Base-by-base conservation (phyloP, 2,888 invertebrate genomes). In the Eurois occulta region DNA sequence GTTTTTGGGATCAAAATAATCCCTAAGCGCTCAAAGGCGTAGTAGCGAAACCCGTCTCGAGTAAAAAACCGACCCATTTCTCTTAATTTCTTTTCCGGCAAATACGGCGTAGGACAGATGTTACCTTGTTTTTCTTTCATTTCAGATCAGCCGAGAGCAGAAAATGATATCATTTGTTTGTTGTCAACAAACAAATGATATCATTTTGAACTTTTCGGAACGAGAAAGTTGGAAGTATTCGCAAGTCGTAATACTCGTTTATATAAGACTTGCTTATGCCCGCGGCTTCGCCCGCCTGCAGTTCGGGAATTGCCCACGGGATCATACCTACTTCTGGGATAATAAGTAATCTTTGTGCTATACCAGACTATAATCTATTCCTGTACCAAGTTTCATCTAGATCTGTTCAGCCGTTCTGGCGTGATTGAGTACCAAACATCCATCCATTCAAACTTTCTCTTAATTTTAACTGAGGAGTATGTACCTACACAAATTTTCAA, bases 81-180 rank as follows among this genome's bases (percentile, higher is more conserved):
- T 85, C 64, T 78, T 84, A 85, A 84, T 84, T 84, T 85, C 65
- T 72, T 60, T 32, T 67, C 52, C 58, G 60, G 68, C 35, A 67
- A 68, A 55, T 38, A 75, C 24, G 38, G 46, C 52, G 43, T 52
- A 16, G 52, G 55, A 65, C 82, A 85, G 83, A 71, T 78, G 84
- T 68, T 82, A 43, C 55, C 74, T 73, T 73, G 71, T 85, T 75
- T 75, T 67, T 66, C 67, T 73, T 76, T 71, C 58, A 73, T 73
- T 73, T 62, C n/a, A 28, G 58, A 68, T 78, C 64, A 67, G 46
- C 48, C 64, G 48, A 62, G 67, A 77, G 55, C 28, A 70, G 71
- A 72, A 81, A 81, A 78, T 74, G 13, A 62, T 72, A 62, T 72
- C 0, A 66, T 69, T 72, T 77, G n/a, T n/a, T n/a, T n/a, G n/a